Evolutionary conservation across 2,888 invertebrate species (phyloP).

Genomic region (Polydrusus pterygomalis): DNA sequence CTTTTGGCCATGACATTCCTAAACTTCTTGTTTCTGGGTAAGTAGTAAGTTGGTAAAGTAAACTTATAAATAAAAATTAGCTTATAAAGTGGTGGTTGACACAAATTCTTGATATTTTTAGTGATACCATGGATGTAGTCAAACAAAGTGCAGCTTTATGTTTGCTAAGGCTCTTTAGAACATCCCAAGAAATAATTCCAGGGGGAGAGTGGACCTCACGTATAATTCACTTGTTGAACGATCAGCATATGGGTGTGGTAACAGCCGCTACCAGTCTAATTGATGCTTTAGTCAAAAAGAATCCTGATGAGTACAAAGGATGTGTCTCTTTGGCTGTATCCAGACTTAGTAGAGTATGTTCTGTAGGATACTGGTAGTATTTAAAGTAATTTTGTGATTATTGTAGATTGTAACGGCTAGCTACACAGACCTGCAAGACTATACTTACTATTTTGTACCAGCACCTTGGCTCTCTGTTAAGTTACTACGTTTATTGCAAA

Average conservation of each 20-base stretch:
- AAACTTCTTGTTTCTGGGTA: constrained; percentile 98
- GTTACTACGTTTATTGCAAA: constrained; percentile 94
- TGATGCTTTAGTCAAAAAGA: constrained; percentile 98
- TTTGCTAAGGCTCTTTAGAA: constrained; percentile 93
- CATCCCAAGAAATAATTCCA: constrained; percentile 96
- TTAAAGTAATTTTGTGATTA: constrained; percentile 34
- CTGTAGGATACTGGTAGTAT: constrained; percentile 28
- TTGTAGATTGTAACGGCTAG: constrained; percentile 96
- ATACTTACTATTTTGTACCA: constrained; percentile 99
- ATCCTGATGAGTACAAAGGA: constrained; percentile 99
- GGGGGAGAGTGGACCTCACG: constrained; percentile 99
- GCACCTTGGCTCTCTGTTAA: constrained; percentile 99
- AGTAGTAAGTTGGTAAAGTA: constrained; percentile 60
- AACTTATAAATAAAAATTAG: constrained; percentile 21
- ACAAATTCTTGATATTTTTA: constrained; percentile 66
- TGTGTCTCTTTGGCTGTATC: constrained; percentile 99
- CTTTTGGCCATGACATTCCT: constrained; percentile 98
- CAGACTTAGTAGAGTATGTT: constrained; percentile 88
- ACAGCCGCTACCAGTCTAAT: constrained; percentile 98
- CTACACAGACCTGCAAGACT: constrained; percentile 99
- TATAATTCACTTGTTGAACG: constrained; percentile 98
- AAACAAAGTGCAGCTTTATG: constrained; percentile 99
- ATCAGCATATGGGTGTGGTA: constrained; percentile 99
- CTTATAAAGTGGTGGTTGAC: too few species aligned
- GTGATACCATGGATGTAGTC: constrained; percentile 99